phyloP scores from a whole-genome alignment of 2,113 vertebrate species.

The Dasypus novemcinctus region DNA sequence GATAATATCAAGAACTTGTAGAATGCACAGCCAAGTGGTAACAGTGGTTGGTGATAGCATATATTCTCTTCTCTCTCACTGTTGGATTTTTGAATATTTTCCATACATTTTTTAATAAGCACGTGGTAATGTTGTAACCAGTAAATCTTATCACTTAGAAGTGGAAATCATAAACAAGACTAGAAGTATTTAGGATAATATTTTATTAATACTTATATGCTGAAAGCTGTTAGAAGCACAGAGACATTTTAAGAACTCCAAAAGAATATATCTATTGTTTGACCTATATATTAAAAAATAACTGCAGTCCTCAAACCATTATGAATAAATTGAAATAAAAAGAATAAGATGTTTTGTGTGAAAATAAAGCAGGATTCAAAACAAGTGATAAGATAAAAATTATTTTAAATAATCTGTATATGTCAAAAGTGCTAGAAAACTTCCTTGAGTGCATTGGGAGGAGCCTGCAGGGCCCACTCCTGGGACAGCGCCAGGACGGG shows the following conservation, averaged over 20 bases:
- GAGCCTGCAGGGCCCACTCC: not conserved
- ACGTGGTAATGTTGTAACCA: not conserved
- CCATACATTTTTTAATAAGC: not conserved
- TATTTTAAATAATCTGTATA: not conserved
- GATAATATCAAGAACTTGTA: not conserved
- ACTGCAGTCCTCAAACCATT: not conserved
- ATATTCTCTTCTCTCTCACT: not conserved
- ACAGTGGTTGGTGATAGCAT: accelerated
- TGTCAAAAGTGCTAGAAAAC: not conserved
- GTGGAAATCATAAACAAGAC: not conserved
- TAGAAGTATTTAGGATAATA: not conserved
- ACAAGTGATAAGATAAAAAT: not conserved
- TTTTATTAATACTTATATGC: not conserved
- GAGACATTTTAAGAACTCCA: not conserved
- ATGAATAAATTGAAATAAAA: not conserved
- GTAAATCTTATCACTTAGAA: not conserved
- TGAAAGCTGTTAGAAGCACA: not conserved
- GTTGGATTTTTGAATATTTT: not conserved
- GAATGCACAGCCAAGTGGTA: not conserved
- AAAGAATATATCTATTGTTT: not conserved
- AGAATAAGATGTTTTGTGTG: not conserved
- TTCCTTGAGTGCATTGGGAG: accelerated
- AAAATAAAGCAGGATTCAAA: not conserved
- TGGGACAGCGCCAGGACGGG: not conserved
- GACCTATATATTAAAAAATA: not conserved